Evolutionary conservation across 2,113 vertebrate genomes (phyloP), one percentile per base, ranked within the genome.

Genomic region (Carassius gibelio): DNA sequence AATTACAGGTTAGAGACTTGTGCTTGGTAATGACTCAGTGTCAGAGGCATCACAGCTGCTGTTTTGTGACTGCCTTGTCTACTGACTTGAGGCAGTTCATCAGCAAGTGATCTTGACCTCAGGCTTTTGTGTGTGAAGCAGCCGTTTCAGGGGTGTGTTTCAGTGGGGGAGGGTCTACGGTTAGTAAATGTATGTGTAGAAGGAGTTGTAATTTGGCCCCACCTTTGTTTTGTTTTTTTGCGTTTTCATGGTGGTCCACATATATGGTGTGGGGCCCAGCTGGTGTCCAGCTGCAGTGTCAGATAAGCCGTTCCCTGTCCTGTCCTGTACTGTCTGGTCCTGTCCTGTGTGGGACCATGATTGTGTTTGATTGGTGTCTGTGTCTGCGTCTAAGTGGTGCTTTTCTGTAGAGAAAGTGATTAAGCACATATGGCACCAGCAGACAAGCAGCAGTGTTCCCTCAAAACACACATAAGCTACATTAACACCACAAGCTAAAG

Each of bases 81-180:
- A 72, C 55, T 84, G 68, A 80, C 75, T 45, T 87, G 48, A 69
- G 50, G 48, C 64, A 69, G 62, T 79, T 59, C 19, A 78, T 77
- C 82, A 34, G 38, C 76, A 74, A 69, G 68, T 87, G 81, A 83
- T 79, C 75, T 36, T 83, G 86, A 80, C 75, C 84, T 85, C 13
- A 19, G 30, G 64, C 76, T 23, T 48, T 69, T 79, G 74, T 55
- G 34, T 52, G 23, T 55, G 64, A 30, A 8, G 14, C 38, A 66
- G 38, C n/a, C 38, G 59, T 61, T 79, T 79, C 5, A 61, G 57
- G 19, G 76, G 36, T 62, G 3, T 79, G 15, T n/a, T 42, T 84
- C 8, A 8, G 5, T 77, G 72, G 59, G 83, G 75, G 48, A 57
- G 26, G 75, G 75, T 17, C 26, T 50, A 85, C 5, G 34, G 19